Base-by-base conservation (phyloP, 2,888 invertebrate species). In the Coenonympha arcania region DNA sequence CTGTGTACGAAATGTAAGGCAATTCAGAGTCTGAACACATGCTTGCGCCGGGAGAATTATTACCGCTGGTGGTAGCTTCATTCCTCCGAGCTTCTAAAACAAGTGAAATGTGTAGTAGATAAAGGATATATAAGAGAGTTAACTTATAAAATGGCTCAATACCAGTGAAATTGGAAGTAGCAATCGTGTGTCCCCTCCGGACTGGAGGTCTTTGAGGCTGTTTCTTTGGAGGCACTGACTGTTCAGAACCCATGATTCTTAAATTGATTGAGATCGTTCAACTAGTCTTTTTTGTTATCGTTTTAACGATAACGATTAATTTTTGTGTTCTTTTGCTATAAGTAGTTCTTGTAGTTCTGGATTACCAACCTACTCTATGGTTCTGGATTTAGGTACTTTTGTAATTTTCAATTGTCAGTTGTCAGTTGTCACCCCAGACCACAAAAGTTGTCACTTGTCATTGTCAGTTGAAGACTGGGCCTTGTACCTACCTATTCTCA, bases 1-100 rank as follows among this genome's bases (percentile, higher is more conserved):
- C 93, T 0, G 95, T 95, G 62, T 96, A 96, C 0, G 95, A 95
- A 63, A 96, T 94, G 73, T 96, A 96, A 0, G 96, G 96, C 46
- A 96, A 80, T 72, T 96, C 96, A 0, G 94, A 93, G 71, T 95
- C 95, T 0, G 94, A 94, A 69, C 95, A 95, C 6, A 96, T 91
- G 63, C 95, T 95, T 0, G 95, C 92, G 0, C 95, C 94, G 0
- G 95, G 95, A 0, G 95, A 95, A 4, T 91, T 91, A 57, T 91
- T 92, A 3, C 92, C 90, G 2, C 91, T 92, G 1, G 92, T 88
- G 0, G 88, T 79, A 0, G 80, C 72, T 28, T 87, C 87, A 0
- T 48, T 62, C 50, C 79, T 64, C 9, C 73, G 62, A 1, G 71
- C 55, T 28, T 79, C 79, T 83, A 64, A 1, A 48, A 47, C 48